phyloP scores from a whole-genome alignment of 2,113 vertebrate genomes.

The Lasiurus cinereus region DNA sequence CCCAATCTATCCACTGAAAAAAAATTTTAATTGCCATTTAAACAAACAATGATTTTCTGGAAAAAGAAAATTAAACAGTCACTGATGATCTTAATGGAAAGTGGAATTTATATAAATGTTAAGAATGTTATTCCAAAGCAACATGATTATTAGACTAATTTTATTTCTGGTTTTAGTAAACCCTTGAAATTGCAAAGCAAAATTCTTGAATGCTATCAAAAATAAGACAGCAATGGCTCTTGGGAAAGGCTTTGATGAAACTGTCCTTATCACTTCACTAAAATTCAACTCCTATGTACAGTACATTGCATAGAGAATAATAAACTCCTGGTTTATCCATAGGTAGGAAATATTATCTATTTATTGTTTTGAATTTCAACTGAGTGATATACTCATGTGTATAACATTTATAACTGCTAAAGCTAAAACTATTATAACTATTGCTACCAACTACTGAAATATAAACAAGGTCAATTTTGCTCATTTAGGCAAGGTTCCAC shows the following conservation, averaged over 20 bases:
- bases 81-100: constrained; percentile 59
- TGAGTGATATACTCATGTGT: background rate
- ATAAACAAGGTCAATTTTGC: constrained; percentile 36
- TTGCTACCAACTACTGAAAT: constrained; percentile 54
- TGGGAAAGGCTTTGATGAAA: background rate
- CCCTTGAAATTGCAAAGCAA: constrained; percentile 35
- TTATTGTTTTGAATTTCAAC: constrained; percentile 52
- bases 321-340: background rate
- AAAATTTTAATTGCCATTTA: constrained; percentile 44
- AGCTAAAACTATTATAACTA: background rate
- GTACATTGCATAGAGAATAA: background rate
- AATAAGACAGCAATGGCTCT: background rate
- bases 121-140: constrained; percentile 44
- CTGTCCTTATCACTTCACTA: constrained; percentile 13
- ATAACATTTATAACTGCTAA: constrained; percentile 40
- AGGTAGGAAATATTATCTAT: background rate
- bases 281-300: constrained; percentile 1
- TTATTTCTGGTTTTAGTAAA: constrained; percentile 59
- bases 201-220: constrained; percentile 43
- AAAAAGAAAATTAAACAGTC: constrained; percentile 42
- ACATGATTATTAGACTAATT: constrained; percentile 19
- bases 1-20: background rate
- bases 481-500: constrained; percentile 55
- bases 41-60: constrained; percentile 47
- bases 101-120: constrained; percentile 2